These are phyloP conservation scores for Trichonephila inaurata DNA, from an alignment of 1,140 invertebrate species.

Conservation along the genomic window DNA sequence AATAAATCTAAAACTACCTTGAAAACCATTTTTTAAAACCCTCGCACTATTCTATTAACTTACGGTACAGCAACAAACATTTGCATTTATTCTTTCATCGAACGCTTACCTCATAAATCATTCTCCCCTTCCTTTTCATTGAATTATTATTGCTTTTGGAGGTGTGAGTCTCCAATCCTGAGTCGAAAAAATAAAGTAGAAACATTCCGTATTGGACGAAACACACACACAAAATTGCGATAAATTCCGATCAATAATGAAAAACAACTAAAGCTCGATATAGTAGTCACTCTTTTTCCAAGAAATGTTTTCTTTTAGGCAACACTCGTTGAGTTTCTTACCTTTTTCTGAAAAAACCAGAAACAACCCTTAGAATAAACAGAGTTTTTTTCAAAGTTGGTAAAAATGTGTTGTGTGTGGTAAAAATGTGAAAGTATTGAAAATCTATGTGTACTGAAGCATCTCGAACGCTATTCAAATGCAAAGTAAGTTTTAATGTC, in stretches of 20 bases:
- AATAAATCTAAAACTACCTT: no score
- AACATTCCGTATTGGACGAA: background rate
- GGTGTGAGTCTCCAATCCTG: conserved; percentile 4
- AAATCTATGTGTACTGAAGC: background rate
- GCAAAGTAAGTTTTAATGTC: no score
- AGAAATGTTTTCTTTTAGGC: background rate
- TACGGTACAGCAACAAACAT: background rate
- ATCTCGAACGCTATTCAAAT: background rate
- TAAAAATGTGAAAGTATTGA: background rate
- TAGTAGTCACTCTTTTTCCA: conserved; percentile 10
- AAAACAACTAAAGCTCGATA: conserved; percentile 34
- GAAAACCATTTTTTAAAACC: no score
- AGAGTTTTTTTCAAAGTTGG: background rate
- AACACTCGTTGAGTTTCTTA: background rate
- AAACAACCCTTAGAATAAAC: background rate
- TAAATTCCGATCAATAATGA: conserved; percentile 1
- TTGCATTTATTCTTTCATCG: conserved; percentile 23
- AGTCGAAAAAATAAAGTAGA: background rate
- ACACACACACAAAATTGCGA: background rate
- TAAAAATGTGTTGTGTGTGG: background rate
- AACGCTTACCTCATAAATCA: conserved; percentile 28
- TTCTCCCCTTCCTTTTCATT: background rate
- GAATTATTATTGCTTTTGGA: conserved; percentile 47
- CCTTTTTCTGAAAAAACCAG: background rate
- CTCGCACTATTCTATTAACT: background rate